Evolutionary conservation across 2,113 vertebrate genomes (phyloP).

Genomic region (Lamprotornis superbus): DNA sequence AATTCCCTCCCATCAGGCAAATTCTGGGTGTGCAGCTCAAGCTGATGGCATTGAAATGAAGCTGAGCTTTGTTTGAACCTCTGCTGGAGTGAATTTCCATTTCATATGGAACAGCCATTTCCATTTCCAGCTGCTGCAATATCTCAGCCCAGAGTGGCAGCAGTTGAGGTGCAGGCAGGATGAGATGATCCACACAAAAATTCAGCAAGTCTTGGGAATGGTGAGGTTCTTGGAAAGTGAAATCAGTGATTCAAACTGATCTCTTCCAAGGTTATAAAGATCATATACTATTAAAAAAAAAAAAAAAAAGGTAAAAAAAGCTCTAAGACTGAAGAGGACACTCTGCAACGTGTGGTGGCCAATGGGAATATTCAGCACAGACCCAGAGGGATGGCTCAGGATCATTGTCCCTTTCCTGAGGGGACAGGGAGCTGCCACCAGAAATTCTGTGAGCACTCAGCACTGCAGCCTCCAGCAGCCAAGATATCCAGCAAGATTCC

Average conservation of each 20-base stretch:
- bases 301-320: too few species aligned
- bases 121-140: not conserved
- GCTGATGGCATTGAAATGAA: not conserved
- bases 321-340: not conserved
- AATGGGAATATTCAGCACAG: not conserved
- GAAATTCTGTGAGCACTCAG: not conserved
- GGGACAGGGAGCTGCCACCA: not conserved
- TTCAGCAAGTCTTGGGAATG: not conserved
- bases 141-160: not conserved
- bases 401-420: not conserved
- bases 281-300: not conserved
- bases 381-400: not conserved
- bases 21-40: not conserved
- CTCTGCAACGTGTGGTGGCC: not conserved
- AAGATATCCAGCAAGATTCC: not conserved
- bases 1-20: not conserved
- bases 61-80: not conserved
- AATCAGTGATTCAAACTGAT: not conserved
- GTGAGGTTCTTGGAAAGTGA: not conserved
- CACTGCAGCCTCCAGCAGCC: not conserved
- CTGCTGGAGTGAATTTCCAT: not conserved
- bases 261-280: not conserved
- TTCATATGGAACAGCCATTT: not conserved
- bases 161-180: not conserved
- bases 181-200: not conserved